A percentile compares a stretch with the other conserved stretches of the same genome.
These are phyloP conservation scores for Semnornis frantzii DNA, from an alignment of 2,113 vertebrate genomes.

Conservation along the genomic window DNA sequence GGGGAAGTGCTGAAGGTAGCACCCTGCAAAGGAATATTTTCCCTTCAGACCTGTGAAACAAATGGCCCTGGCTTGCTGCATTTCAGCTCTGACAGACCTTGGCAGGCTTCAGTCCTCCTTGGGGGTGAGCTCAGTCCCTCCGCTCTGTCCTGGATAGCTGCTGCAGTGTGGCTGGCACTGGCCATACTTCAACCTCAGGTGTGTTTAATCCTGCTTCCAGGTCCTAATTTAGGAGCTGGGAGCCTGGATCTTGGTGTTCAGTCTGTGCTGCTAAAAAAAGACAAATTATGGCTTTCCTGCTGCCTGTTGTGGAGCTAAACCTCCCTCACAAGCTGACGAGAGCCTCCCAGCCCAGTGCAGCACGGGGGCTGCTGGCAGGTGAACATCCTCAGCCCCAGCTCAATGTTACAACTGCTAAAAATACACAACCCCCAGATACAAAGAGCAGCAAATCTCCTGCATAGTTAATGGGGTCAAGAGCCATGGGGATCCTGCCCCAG, in stretches of 20 bases:
- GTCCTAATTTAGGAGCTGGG: neutral
- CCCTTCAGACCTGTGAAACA: neutral
- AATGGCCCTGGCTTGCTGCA: neutral
- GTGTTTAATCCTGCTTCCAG: neutral
- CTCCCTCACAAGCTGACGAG: rapidly evolving
- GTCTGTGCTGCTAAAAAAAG: neutral
- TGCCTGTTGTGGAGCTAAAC: neutral
- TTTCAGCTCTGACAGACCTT: neutral
- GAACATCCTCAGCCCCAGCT: neutral
- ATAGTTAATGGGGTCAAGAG: neutral
- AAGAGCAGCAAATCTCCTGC: neutral
- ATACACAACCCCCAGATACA: neutral
- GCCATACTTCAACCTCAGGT: neutral
- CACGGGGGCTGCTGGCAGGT: neutral
- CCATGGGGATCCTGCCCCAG: rapidly evolving
- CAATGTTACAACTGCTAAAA: rapidly evolving
- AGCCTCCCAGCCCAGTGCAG: neutral
- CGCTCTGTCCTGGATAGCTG: rapidly evolving
- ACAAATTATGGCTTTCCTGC: neutral
- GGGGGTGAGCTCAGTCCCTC: neutral
- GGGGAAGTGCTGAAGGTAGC: neutral
- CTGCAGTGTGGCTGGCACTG: neutral
- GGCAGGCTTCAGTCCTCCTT: neutral
- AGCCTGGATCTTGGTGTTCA: neutral
- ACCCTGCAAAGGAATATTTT: neutral